A percentile compares a stretch with the other conserved stretches of the same genome.
Evolutionary conservation across 2,113 vertebrate species (phyloP).

Genomic region (Balaeniceps rex): DNA sequence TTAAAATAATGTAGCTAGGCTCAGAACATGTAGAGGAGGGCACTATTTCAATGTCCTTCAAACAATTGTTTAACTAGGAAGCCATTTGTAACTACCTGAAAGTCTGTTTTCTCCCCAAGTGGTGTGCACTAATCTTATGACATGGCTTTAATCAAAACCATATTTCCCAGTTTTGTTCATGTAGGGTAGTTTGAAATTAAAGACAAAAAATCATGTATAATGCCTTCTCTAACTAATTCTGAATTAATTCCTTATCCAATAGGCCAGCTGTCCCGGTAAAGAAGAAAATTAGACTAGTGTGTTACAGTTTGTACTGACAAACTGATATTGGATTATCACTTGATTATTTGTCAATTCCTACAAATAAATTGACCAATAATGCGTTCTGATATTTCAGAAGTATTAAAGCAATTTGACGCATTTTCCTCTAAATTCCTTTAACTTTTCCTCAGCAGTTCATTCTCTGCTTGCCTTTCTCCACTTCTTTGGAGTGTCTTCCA

Average conservation of each 20-base stretch:
- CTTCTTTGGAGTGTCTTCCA: background rate
- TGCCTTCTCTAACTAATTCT: background rate
- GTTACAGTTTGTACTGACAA: background rate
- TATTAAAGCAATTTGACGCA: background rate
- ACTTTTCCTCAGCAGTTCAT: background rate
- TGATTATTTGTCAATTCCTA: background rate
- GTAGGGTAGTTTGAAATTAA: background rate
- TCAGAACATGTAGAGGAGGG: background rate
- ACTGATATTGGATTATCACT: background rate
- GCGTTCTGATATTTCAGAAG: background rate
- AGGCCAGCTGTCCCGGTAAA: background rate
- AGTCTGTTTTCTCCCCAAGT: background rate
- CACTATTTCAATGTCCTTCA: background rate
- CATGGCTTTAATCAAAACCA: background rate
- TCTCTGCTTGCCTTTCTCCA: background rate
- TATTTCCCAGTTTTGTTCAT: background rate
- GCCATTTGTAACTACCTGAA: background rate
- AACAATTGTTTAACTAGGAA: background rate
- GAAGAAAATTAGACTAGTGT: background rate
- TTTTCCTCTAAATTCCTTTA: background rate
- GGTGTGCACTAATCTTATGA: background rate
- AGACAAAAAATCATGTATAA: background rate
- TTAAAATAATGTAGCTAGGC: background rate
- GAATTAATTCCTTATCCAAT: background rate
- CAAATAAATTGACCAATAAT: background rate